Evolutionary conservation across 2,888 invertebrate species (phyloP), one percentile per base, ranked within the genome.

Genomic region (Quadriops clusia): DNA sequence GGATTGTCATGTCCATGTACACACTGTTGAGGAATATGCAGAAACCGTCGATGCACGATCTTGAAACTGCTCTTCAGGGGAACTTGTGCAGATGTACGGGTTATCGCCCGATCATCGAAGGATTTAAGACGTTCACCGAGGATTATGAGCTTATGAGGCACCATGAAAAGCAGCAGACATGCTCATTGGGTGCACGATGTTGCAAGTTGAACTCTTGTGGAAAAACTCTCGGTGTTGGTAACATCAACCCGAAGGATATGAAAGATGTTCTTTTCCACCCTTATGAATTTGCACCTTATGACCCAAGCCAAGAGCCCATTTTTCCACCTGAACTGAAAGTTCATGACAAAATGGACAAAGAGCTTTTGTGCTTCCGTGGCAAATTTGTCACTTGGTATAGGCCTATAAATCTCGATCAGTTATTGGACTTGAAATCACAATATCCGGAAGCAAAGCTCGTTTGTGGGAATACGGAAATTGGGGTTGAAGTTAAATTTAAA

Each of bases 1-100:
- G 94, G 15, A 89, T 95, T 38, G 86, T 95, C 1, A 95, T 95
- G 94, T 91, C 93, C 1, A 90, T 94, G 89, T 94, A 93, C 50
- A 68, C 89, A 0, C 63, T 94, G 22, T 61, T 94, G 1, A 65
- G 94, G 47, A 81, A 71, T 44, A 72, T 73, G 22, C 67, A 72
- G 0, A 69, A 72, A 47, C 85, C 91, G 4, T 65, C 70, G 0
- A 78, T 83, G 67, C 60, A 70, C 8, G 78, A 90, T 38, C 61
- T 91, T 43, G 87, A 89, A 58, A 67, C 73, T 4, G 74, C 85
- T 1, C 76, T 87, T 43, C 86, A 87, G 67, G 86, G 87, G 51
- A 75, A 74, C 47, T 64, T 94, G 6, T 94, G 93, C 47, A 72
- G 94, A 36, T 94, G 94, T 54, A 94, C 94, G 1, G 94, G 94